Conservation (phyloP, 1,140 invertebrate genomes). For the Bombyx mandarina region DNA sequence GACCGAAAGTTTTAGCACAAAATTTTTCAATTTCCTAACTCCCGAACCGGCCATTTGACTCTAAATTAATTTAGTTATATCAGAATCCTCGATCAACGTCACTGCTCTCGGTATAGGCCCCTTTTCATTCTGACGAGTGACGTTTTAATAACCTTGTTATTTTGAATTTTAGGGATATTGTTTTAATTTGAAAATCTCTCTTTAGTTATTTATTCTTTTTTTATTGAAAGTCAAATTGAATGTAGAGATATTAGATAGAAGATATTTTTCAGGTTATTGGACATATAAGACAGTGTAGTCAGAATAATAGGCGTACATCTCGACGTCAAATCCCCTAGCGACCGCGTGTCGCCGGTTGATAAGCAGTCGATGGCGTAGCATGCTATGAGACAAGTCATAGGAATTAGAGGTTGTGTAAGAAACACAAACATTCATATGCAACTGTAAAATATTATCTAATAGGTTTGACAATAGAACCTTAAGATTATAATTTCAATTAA, state of each 20-base stretch:
- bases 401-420: slow-evolving; percentile 9
- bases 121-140: slow-evolving; percentile 18
- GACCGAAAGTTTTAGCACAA: not conserved
- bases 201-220: too few species aligned
- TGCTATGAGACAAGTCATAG: slow-evolving; percentile 11
- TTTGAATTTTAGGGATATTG: slow-evolving; percentile 13
- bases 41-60: slow-evolving; percentile 9
- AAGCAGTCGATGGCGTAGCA: slow-evolving; percentile 35
- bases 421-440: not conserved
- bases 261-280: too few species aligned
- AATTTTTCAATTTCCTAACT: slow-evolving; percentile 2
- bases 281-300: too few species aligned
- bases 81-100: slow-evolving; percentile 21
- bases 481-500: too few species aligned
- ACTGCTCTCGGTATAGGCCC: slow-evolving; percentile 16
- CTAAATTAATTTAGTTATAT: slow-evolving; percentile 23
- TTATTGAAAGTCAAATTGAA: too few species aligned
- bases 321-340: slow-evolving; percentile 38
- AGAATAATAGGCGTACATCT: slow-evolving; percentile 34
- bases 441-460: too few species aligned
- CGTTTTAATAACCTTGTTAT: slow-evolving; percentile 21
- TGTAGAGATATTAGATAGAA: too few species aligned
- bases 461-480: too few species aligned
- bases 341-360: slow-evolving; percentile 42
- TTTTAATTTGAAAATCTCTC: slow-evolving; percentile 13